A percentile compares a stretch with the other conserved stretches of the same genome.
Evolutionary conservation across 2,888 invertebrate species (phyloP).

Genomic region (Amphipyra berbera): DNA sequence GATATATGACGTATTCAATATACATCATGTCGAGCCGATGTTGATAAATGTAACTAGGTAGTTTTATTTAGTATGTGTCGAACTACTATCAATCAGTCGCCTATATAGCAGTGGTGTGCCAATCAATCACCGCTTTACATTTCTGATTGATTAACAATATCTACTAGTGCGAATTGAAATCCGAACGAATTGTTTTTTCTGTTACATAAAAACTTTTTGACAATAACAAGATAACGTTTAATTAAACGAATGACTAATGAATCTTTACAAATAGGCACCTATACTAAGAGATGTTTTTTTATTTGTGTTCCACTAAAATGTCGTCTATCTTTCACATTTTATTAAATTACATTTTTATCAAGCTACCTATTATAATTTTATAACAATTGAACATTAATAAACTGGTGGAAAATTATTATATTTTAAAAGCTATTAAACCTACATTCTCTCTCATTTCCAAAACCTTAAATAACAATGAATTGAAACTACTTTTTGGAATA

Average conservation of each 20-base stretch:
- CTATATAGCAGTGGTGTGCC: constrained; percentile 19
- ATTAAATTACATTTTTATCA: too few relatives aligned
- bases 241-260: constrained; percentile 3
- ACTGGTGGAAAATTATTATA: too few relatives aligned
- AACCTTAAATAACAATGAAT: too few relatives aligned
- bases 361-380: too few relatives aligned
- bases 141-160: constrained; percentile 33
- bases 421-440: too few relatives aligned
- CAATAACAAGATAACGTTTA: background rate
- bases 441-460: too few relatives aligned
- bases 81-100: constrained; percentile 22
- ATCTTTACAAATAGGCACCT: background rate
- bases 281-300: too few relatives aligned
- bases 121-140: constrained; percentile 39
- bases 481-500: too few relatives aligned
- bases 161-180: constrained; percentile 20
- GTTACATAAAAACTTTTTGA: background rate
- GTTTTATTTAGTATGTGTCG: constrained; percentile 30
- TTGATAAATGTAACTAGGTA: constrained; percentile 20
- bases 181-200: background rate
- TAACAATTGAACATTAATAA: too few relatives aligned
- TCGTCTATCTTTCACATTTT: too few relatives aligned
- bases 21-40: constrained; percentile 5
- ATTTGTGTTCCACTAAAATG: too few relatives aligned
- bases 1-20: background rate